Percentiles rank a stretch among this genome's conserved stretches.
Conservation (phyloP, 2,113 vertebrate genomes). For the Tetrax tetrax region DNA sequence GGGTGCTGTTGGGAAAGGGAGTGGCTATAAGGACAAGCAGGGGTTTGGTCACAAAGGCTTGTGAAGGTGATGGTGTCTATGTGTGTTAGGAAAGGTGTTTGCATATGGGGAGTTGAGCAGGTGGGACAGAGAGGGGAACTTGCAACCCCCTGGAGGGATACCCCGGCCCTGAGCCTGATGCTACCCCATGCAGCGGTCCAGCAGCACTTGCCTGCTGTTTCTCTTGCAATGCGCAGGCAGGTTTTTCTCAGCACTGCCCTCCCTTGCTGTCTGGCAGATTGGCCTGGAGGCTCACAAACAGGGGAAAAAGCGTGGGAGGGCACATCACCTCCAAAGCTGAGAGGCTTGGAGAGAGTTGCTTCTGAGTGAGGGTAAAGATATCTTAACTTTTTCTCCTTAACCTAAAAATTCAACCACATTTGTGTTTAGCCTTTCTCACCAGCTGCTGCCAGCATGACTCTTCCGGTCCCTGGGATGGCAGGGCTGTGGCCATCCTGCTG, state of each 20-base stretch:
- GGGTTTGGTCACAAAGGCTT: neutral
- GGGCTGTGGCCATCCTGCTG: neutral
- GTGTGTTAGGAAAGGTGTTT: neutral
- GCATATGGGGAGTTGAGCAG: neutral
- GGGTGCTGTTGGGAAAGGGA: neutral
- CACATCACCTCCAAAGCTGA: neutral
- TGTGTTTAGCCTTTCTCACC: neutral
- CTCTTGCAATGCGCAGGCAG: neutral
- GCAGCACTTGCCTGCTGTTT: neutral
- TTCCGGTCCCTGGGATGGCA: neutral
- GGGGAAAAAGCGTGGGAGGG: neutral
- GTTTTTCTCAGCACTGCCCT: neutral
- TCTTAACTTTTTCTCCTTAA: neutral
- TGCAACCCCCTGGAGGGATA: neutral
- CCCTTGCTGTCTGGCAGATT: accelerated
- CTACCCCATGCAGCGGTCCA: neutral
- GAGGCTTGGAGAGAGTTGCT: neutral
- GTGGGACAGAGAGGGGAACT: neutral
- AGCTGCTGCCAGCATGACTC: neutral
- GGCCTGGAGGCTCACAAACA: neutral
- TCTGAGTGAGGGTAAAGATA: neutral
- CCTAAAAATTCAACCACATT: neutral
- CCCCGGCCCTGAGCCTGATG: neutral
- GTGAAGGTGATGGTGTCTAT: neutral
- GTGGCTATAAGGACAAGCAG: neutral